A percentile compares a stretch with the other conserved stretches of the same genome.
Conservation (phyloP, 2,888 invertebrate genomes). For the Hydraecia micacea region DNA sequence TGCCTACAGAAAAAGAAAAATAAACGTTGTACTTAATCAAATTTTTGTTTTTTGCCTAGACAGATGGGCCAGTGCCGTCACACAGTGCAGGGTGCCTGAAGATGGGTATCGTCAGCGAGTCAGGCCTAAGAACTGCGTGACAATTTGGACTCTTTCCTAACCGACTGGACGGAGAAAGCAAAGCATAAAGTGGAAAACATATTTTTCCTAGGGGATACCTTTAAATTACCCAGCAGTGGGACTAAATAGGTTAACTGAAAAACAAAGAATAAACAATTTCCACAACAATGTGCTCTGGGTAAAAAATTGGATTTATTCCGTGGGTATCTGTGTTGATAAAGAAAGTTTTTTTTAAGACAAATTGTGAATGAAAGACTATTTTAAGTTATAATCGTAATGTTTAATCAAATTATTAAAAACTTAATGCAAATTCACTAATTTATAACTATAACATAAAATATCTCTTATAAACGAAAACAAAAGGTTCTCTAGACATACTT, state of each 20-base stretch:
- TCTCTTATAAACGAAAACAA: conserved; percentile 34
- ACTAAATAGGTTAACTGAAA: no score
- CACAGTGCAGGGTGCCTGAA: not conserved
- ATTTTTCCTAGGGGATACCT: not conserved
- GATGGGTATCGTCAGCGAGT: not conserved
- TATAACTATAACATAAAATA: conserved; percentile 8
- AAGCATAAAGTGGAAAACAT: not conserved
- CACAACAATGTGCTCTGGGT: not conserved
- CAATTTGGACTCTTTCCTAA: no score
- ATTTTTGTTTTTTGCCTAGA: not conserved
- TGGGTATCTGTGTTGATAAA: no score
- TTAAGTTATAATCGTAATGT: conserved; percentile 7
- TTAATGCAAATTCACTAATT: not conserved
- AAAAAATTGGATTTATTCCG: not conserved
- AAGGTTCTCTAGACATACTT: conserved; percentile 9
- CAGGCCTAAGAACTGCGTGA: no score
- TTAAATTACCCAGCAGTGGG: no score
- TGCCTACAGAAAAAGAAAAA: not conserved
- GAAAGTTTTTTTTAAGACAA: not conserved
- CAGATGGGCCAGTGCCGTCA: no score
- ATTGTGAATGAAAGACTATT: conserved; percentile 30
- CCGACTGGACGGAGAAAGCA: not conserved
- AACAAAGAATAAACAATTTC: not conserved
- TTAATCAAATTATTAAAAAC: conserved; percentile 39
- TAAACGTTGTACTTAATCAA: not conserved